Conservation (phyloP, 1,140 invertebrate species). For the Lucilia sericata region DNA sequence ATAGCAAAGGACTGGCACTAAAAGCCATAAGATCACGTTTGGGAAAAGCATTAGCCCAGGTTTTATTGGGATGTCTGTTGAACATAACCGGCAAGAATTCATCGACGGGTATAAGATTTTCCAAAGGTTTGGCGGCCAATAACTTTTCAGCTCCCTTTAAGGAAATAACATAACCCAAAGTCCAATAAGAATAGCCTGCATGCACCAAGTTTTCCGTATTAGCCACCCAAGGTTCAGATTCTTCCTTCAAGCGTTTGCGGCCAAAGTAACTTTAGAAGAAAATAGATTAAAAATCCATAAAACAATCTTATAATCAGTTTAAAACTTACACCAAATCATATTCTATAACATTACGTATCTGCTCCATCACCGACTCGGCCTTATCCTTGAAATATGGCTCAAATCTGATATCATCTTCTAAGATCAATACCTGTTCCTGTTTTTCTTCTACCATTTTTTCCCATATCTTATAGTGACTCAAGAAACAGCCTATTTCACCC, state of each 20-base stretch:
- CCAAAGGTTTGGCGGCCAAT: conserved; percentile 82
- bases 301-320: neutral
- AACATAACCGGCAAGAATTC: conserved; percentile 98
- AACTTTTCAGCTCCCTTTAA: conserved; percentile 70
- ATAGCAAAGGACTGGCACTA: conserved; percentile 86
- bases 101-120: conserved; percentile 93
- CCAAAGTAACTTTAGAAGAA: conserved; percentile 84
- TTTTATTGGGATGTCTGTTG: conserved; percentile 85
- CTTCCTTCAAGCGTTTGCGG: conserved; percentile 82
- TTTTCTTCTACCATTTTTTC: conserved; percentile 78
- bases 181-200: conserved; percentile 98
- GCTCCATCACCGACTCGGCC: conserved; percentile 77
- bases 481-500: conserved; percentile 96
- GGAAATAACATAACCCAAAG: conserved; percentile 82
- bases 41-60: conserved; percentile 81
- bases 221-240: conserved; percentile 76
- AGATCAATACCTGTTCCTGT: conserved; percentile 79
- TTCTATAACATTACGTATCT: conserved; percentile 75
- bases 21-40: conserved; percentile 83
- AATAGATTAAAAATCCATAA: conserved; percentile 33
- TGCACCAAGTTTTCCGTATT: conserved; percentile 80
- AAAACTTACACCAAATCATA: conserved; percentile 91
- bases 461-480: conserved; percentile 95
- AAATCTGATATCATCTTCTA: conserved; percentile 98
- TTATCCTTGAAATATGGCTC: conserved; percentile 86